Evolutionary conservation across 2,888 invertebrate species (phyloP), one percentile per base, ranked within the genome.

Genomic region (Sphaerophoria taeniata): DNA sequence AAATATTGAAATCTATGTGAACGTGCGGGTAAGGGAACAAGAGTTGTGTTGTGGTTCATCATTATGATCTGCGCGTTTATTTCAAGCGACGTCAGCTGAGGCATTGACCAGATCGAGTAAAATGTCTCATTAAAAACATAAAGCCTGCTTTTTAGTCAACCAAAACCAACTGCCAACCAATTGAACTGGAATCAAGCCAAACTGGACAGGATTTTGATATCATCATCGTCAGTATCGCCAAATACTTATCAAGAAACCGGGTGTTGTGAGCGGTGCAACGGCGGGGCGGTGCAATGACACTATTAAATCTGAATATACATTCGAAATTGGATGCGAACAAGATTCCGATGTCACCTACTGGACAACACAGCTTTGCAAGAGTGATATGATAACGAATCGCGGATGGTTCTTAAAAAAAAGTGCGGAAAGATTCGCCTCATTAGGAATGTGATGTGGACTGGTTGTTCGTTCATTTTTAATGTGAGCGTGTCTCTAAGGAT

Each of bases 241-340:
- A 24, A 24, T 24, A 24, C 24, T 55, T 24, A 77, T 75, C 56
- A 65, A 49, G 51, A 71, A 58, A 74, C 65, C 24, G 53, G 51
- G 67, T 53, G 73, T 72, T 72, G 49, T 67, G 24, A 14, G 24
- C 9, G 24, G 69, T 43, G 9, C 31, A 47, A 47, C 39, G 9
- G 24, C 53, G 53, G 51, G 6, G 16, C 53, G 39, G 67, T 67
- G 67, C 79, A 84, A 76, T 76, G 84, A 75, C 84, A 84, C 80
- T 75, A 84, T 84, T 75, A 69, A 84, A 84, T 84, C 75, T 84
- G 75, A 84, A 84, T 84, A 24, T 24, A 80, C 72, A 84, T 84
- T 84, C 75, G 60, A 60, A 80, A n/a, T n/a, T n/a, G n/a, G n/a
- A n/a, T n/a, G n/a, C n/a, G n/a, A n/a, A n/a, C n/a, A n/a, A n/a